Conservation (phyloP, 2,888 invertebrate species). For the Mamestra brassicae region DNA sequence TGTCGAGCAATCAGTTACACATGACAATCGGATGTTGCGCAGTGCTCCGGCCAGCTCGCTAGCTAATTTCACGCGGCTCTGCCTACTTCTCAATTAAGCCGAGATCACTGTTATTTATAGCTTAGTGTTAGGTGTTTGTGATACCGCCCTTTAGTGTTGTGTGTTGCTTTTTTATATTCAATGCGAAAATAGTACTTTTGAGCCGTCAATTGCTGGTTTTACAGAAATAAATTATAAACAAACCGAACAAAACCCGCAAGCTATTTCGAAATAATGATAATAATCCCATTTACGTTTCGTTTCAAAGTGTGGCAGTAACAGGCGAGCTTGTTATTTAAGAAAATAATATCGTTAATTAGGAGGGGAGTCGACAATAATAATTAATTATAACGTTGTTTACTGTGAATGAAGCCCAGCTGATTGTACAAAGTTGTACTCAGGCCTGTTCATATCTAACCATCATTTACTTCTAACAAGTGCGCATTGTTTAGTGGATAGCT, state of each 20-base stretch:
- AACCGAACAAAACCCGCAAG: neutral
- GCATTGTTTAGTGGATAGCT: slow-evolving; percentile 8
- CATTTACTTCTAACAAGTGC: neutral
- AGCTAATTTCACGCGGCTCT: slow-evolving; percentile 73
- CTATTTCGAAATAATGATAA: neutral
- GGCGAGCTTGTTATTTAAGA: slow-evolving; percentile 22
- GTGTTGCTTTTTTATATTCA: too few relatives aligned
- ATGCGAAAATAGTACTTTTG: too few relatives aligned
- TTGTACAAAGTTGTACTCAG: neutral
- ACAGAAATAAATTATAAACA: neutral
- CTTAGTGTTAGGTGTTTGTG: slow-evolving; percentile 29
- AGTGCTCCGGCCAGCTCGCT: slow-evolving; percentile 26
- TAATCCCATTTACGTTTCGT: slow-evolving; percentile 25
- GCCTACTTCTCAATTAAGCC: slow-evolving; percentile 67
- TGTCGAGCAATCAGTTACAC: neutral
- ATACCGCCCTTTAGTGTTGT: neutral
- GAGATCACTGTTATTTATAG: slow-evolving; percentile 75
- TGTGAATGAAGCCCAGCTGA: slow-evolving; percentile 10
- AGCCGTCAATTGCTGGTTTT: neutral
- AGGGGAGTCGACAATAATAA: slow-evolving; percentile 18
- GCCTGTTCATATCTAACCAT: neutral
- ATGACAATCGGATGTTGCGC: neutral
- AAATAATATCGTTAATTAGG: slow-evolving; percentile 48
- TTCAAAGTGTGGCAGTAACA: slow-evolving; percentile 6
- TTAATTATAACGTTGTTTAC: slow-evolving; percentile 15